Evolutionary conservation across 2,797 vertebrate genomes (phyloP).

Genomic region (Catostomus latipinnis): DNA sequence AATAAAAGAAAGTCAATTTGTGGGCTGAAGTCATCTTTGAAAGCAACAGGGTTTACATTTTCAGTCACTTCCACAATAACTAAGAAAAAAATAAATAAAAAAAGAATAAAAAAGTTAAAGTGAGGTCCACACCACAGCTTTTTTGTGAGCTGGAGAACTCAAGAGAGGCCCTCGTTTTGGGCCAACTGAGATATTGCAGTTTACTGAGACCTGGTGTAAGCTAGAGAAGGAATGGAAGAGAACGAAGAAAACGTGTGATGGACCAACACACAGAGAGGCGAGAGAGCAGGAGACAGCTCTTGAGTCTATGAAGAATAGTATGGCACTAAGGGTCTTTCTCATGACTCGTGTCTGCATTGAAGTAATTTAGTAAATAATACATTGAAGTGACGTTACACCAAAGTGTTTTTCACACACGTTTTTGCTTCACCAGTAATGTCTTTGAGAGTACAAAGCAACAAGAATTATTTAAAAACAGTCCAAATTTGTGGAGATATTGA

Average conservation of each 20-base stretch:
- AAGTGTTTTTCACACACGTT: too few relatives aligned
- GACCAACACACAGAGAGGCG: slow-evolving; percentile 12
- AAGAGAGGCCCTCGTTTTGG: slow-evolving; percentile 18
- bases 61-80: slow-evolving; percentile 1
- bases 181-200: slow-evolving; percentile 43
- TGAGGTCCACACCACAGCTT: background rate
- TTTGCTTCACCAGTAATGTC: too few relatives aligned
- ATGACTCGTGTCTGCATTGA: too few relatives aligned
- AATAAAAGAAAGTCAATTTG: slow-evolving; percentile 31
- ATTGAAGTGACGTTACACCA: too few relatives aligned
- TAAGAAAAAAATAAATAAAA: background rate
- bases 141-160: slow-evolving; percentile 20
- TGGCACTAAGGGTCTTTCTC: background rate
- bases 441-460: too few relatives aligned
- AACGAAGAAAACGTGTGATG: slow-evolving; percentile 11
- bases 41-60: slow-evolving; percentile 22
- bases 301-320: background rate
- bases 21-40: slow-evolving; percentile 37
- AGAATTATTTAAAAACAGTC: too few relatives aligned
- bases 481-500: too few relatives aligned
- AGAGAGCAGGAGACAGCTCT: slow-evolving; percentile 13
- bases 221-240: background rate
- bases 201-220: slow-evolving; percentile 33
- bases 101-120: background rate
- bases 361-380: too few relatives aligned